Base-by-base conservation (phyloP, 2,113 vertebrate genomes). In the Synchiropus splendidus region DNA sequence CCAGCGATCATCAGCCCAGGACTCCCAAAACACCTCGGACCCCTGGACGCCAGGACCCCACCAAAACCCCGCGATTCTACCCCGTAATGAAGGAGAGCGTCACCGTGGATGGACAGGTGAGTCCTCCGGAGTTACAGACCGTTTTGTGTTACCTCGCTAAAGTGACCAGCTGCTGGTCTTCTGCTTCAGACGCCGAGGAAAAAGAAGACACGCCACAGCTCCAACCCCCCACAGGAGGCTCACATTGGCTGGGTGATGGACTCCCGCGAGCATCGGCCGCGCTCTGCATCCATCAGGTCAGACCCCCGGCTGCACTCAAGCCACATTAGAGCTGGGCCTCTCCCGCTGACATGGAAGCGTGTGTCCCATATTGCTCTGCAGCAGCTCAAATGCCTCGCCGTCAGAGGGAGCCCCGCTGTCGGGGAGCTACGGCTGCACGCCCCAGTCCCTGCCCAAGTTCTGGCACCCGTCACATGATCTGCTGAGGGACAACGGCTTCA, bases 231-330 rank as follows among this genome's bases (percentile, higher is more conserved):
- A 2, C 74, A 89, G 50, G 94, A 98, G 72, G 83, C 86, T 37
- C 93, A 96, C 17, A 88, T 94, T 54, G 95, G 92, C 63, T 95
- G 93, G 92, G 90, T 98, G 63, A 96, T 98, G 95, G 95, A 98
- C 79, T 91, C 91, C 45, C 86, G 87, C 32, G 92, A 94, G 27
- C 92, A 94, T 54, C 79, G 86, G 44, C 82, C 91, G 2, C 83
- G 88, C 66, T 80, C 90, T 3, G 67, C 89, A 5, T 92, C 92
- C 51, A 70, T 92, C 77, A 94, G 93, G 93, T 97, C 13, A 1
- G 41, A 16, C 18, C 1, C 6, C 16, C 4, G 4, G 5, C 18
- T 31, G 14, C 6, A 32, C 0, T 12, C 5, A 14, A 35, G 9
- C 14, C 5, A 16, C 14, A 31, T 6, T 39, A 12, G 38, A 39